These are phyloP conservation scores for Falco columbarius DNA, from an alignment of 2,797 vertebrate genomes.

Conservation along the genomic window DNA sequence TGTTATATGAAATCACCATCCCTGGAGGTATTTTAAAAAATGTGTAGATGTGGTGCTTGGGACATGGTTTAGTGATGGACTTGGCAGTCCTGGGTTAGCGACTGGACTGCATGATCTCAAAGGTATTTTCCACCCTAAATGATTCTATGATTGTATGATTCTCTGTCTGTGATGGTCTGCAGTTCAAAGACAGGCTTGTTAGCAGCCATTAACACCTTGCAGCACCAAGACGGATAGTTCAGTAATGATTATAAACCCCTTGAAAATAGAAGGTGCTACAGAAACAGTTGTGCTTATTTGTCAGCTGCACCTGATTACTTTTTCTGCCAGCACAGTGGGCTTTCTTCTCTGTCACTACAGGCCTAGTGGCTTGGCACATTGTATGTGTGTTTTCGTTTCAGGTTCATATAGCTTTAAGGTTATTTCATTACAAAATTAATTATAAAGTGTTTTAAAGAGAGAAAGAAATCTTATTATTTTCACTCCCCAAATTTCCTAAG, in stretches of 20 bases:
- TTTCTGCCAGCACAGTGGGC: not conserved
- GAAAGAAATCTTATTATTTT: not conserved
- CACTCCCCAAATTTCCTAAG: not conserved
- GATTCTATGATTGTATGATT: no score
- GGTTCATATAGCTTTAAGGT: not conserved
- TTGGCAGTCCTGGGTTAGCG: no score
- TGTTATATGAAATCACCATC: no score
- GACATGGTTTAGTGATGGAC: no score
- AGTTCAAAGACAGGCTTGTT: not conserved
- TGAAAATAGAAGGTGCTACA: not conserved
- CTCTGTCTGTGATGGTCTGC: not conserved
- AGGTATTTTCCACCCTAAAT: no score
- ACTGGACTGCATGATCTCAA: no score
- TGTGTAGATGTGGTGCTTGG: no score
- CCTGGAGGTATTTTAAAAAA: no score
- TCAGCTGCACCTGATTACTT: not conserved
- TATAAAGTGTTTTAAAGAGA: not conserved
- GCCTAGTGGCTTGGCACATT: not conserved
- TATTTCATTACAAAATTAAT: not conserved
- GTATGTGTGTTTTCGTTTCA: not conserved
- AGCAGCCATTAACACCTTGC: conserved; percentile 5
- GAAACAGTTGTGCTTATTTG: not conserved
- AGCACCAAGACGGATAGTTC: not conserved
- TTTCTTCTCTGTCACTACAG: not conserved
- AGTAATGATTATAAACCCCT: not conserved